Base-by-base conservation (phyloP, 23 tunicate species). In the Aplidium turbinatum region DNA sequence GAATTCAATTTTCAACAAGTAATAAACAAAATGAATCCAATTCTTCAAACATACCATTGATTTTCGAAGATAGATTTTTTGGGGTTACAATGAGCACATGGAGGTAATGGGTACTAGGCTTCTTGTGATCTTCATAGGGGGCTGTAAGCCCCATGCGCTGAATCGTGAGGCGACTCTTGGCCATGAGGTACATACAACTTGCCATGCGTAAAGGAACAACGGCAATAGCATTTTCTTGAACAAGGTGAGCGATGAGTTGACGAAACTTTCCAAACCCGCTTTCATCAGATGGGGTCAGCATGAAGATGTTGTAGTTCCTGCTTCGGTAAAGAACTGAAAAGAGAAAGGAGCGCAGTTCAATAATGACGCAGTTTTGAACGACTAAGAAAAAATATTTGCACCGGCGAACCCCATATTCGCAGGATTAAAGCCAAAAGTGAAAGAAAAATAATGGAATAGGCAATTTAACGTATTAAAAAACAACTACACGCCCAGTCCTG, bases 241-340 rank as follows among this genome's bases (percentile, higher is more conserved):
- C 96, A 0, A 88, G 87, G 35, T 74, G 79, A 4, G 78, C 96
- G 46, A 88, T 76, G 18, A 88, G 79, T 68, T 88, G 96, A 47
- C 96, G 83, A 45, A 88, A 88, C 48, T 88, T 88, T 33, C 82
- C 80, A n/a, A 70, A 57, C 3, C 96, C 96, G 27, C 51, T 34
- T 33, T 88, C 96, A 29, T 81, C 86, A 4, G 69, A 24, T 0
- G 96, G 96, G 23, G 66, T 38, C 24, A 88, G 79, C 5, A 78
- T 76, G 75, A 88, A 88, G 19, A 85, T 81, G 70, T 80, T 88
- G 96, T 88, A 88, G 58, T 70, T 38, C 1, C 87, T 83, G 20
- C 87, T 83, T 1, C 96, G 82, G 66, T 81, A 88, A 25, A 88
- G 71, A 0, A 88, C 96, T 88, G 74, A 21, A 80, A 56, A 26